Evolutionary conservation across 2,113 vertebrate genomes (phyloP), one percentile per base, ranked within the genome.

Genomic region (Pogona vitticeps): DNA sequence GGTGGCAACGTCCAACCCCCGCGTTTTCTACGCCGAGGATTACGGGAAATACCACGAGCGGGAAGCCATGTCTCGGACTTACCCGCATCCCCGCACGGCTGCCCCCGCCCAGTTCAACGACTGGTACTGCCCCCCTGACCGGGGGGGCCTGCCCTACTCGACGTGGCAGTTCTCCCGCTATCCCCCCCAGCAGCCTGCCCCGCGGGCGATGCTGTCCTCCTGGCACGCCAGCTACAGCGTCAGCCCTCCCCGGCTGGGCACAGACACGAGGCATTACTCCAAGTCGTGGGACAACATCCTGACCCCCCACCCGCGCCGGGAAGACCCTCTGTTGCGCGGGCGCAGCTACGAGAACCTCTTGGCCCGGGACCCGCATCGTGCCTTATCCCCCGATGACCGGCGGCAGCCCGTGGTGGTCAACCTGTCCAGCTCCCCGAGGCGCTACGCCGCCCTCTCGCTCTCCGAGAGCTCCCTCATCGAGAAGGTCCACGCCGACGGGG

Each of bases 261-360:
- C 96, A 36, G 98, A 98, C 80, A 96, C 91, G 52, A 97, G 98
- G 95, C 97, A 97, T 93, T 97, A 98, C 86, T 99, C 98, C 38
- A 98, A 98, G 88, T 99, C 98, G 87, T 99, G 98, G 98, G 98
- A 99, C 92, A 98, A 99, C 91, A 99, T 99, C 92, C 95, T 99
- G 38, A 97, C 97, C 0, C 97, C 98, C 0, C 95, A 90, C 0
- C 94, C 93, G 0, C 97, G 97, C 88, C 95, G 96, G 81, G 97
- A 98, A 26, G 97, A 97, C 86, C 95, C 94, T 3, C 93, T 98
- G 86, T 96, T 97, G 83, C 97, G 97, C 1, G 98, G 98, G 86
- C 97, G 97, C 85, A 99, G 98, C 94, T 98, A 98, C 0, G 98
- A 99, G 89, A 98, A 99, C 90, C 96, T 99, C 86, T 96, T 98